These are phyloP conservation scores for Ptyas mucosa DNA, from an alignment of 2,113 vertebrate genomes.

Conservation along the genomic window DNA sequence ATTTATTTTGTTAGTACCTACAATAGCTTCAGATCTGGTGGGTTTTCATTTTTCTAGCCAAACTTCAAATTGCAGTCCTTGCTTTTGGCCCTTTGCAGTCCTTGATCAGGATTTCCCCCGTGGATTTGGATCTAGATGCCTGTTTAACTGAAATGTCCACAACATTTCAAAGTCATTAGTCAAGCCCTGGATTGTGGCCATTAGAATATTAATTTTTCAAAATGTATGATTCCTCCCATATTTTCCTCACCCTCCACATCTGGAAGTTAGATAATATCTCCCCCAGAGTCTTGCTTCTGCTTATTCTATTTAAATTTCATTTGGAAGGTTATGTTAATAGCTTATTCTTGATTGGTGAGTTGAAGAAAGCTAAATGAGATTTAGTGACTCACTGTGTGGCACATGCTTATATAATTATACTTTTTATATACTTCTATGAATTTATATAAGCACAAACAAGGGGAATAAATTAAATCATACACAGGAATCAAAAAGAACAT, in stretches of 20 bases:
- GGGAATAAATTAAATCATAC: background rate
- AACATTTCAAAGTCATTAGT: slow-evolving; percentile 74
- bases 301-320: slow-evolving; percentile 59
- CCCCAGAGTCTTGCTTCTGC: slow-evolving; percentile 57
- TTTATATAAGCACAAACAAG: background rate
- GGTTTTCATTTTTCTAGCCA: slow-evolving; percentile 61
- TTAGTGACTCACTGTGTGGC: slow-evolving; percentile 30
- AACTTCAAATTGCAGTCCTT: slow-evolving; percentile 55
- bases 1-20: slow-evolving; percentile 46
- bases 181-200: slow-evolving; percentile 71
- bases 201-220: slow-evolving; percentile 61
- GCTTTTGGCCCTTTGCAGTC: slow-evolving; percentile 34
- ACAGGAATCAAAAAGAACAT: slow-evolving; percentile 18
- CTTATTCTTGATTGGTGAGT: slow-evolving; percentile 42
- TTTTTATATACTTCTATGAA: background rate
- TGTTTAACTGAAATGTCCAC: slow-evolving; percentile 74
- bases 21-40: slow-evolving; percentile 30
- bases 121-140: slow-evolving; percentile 61
- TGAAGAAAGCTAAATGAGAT: slow-evolving; percentile 19
- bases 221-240: slow-evolving; percentile 59
- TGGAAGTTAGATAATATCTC: slow-evolving; percentile 74
- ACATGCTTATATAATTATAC: background rate
- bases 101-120: slow-evolving; percentile 67
- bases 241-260: slow-evolving; percentile 63
- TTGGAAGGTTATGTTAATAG: slow-evolving; percentile 54